phyloP scores from a whole-genome alignment of 92 coral and sea anemone species.

The Phenganax marumi region DNA sequence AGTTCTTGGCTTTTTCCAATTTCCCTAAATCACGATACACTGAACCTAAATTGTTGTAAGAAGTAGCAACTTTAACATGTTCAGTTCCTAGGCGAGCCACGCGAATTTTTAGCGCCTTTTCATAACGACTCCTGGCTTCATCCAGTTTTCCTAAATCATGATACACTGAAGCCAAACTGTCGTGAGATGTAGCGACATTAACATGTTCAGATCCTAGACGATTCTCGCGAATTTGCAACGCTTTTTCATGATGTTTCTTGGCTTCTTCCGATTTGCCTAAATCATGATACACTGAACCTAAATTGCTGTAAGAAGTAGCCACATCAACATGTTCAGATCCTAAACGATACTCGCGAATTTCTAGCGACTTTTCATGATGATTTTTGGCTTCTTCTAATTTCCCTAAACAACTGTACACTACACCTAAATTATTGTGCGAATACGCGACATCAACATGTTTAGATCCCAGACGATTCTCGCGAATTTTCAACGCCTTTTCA shows the following conservation, averaged over 20 bases:
- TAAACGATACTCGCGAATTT: background rate
- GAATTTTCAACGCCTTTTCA: background rate
- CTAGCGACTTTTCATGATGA: background rate
- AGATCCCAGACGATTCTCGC: background rate
- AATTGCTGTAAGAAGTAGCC: background rate
- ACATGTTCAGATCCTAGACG: background rate
- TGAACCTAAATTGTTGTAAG: background rate
- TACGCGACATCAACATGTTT: background rate
- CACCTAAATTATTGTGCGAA: background rate
- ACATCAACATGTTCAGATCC: background rate
- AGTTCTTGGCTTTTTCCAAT: background rate
- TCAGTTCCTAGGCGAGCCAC: background rate
- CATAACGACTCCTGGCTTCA: background rate
- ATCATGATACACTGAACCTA: constrained; percentile 1
- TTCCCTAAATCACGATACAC: background rate
- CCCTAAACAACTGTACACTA: background rate
- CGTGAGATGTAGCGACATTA: background rate
- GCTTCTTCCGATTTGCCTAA: constrained; percentile 7
- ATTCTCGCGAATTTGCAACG: constrained; percentile 1
- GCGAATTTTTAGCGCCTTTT: background rate
- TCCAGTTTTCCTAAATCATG: background rate
- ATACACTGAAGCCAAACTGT: background rate
- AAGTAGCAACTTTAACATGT: background rate
- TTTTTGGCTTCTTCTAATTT: background rate
- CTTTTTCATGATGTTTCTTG: constrained; percentile 30